Conservation (phyloP, 2,888 invertebrate species). For the Callyntrura sp. region DNA sequence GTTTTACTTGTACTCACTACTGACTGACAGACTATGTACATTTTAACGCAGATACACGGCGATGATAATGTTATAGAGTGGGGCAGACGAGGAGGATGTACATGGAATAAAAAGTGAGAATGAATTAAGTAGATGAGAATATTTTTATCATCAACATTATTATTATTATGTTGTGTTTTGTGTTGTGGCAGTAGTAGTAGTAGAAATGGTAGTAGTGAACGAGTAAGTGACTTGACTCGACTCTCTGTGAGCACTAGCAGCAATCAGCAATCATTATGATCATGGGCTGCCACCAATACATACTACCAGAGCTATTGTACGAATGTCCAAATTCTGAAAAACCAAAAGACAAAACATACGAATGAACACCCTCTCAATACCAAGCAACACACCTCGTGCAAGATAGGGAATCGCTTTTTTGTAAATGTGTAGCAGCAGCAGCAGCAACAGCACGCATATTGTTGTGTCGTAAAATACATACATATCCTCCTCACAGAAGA, state of each 20-base stretch:
- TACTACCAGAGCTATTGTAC: too few relatives aligned
- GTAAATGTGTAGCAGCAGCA: background rate
- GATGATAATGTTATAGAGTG: constrained; percentile 4
- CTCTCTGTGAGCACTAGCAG: background rate
- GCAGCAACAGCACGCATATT: background rate
- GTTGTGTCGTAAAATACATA: background rate
- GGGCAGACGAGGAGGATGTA: constrained; percentile 1
- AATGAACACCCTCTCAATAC: background rate
- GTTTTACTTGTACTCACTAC: background rate
- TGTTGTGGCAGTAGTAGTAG: background rate
- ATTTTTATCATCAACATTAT: background rate
- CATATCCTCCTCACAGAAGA: too few relatives aligned
- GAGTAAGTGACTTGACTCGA: background rate
- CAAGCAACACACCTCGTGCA: background rate
- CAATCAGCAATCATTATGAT: constrained; percentile 12
- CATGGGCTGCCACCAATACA: constrained; percentile 7
- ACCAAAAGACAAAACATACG: constrained; percentile 16
- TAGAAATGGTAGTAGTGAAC: background rate
- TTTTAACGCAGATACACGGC: too few relatives aligned
- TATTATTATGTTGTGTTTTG: background rate
- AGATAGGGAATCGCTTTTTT: background rate
- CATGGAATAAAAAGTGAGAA: constrained; percentile 27
- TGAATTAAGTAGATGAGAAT: background rate
- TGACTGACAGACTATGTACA: too few relatives aligned
- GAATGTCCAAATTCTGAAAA: constrained; percentile 65